A percentile compares a stretch with the other conserved stretches of the same genome.
phyloP scores from a whole-genome alignment of 2,888 invertebrate genomes.

The Sesamia inferens region DNA sequence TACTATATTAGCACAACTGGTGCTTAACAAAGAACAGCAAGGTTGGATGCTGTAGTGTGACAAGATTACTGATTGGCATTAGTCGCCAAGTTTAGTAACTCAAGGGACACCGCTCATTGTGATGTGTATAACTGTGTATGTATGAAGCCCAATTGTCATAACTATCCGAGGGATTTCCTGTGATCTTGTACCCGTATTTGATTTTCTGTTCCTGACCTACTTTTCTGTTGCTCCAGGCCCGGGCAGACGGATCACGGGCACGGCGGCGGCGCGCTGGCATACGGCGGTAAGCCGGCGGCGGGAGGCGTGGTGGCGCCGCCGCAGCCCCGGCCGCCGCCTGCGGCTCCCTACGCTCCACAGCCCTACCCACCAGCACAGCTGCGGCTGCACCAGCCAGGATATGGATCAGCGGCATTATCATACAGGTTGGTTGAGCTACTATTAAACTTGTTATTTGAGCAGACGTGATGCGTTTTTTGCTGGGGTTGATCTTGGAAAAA shows the following conservation, averaged over 20 bases:
- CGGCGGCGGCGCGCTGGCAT: constrained; percentile 85
- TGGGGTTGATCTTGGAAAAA: neutral
- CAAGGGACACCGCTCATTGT: neutral
- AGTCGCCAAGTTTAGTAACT: neutral
- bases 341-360: constrained; percentile 84
- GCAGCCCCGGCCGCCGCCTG: constrained; percentile 82
- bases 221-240: constrained; percentile 76
- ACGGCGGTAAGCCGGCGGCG: constrained; percentile 85
- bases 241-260: constrained; percentile 87
- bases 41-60: too few relatives aligned
- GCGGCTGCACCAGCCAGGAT: constrained; percentile 86
- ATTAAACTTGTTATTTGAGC: neutral
- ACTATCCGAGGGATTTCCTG: neutral
- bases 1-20: neutral
- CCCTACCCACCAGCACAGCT: constrained; percentile 81
- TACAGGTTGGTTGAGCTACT: constrained; percentile 76
- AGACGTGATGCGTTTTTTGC: neutral
- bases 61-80: neutral
- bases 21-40: neutral
- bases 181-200: neutral
- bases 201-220: constrained; percentile 4
- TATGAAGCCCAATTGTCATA: neutral
- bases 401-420: constrained; percentile 86
- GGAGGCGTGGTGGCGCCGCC: constrained; percentile 80
- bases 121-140: neutral